These are phyloP conservation scores for Mellivora capensis DNA, from an alignment of 2,113 vertebrate genomes.

Conservation along the genomic window DNA sequence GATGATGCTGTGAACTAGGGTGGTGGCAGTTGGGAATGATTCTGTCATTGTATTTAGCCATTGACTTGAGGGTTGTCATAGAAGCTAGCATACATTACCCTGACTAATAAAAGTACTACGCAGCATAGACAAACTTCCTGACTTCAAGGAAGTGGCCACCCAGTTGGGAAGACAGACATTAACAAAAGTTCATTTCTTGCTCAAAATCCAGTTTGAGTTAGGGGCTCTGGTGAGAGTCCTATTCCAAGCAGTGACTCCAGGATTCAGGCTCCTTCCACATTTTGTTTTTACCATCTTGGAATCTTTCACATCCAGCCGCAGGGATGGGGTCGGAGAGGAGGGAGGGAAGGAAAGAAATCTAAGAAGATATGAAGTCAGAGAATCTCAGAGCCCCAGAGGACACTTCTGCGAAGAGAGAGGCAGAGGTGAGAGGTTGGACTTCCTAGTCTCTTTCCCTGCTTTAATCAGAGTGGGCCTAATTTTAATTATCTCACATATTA, in stretches of 20 bases:
- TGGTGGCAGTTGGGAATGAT: not conserved
- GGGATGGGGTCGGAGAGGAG: no score
- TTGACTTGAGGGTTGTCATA: not conserved
- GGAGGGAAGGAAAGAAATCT: not conserved
- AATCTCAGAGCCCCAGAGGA: not conserved
- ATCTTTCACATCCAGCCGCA: not conserved
- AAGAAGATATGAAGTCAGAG: not conserved
- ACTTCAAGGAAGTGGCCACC: not conserved
- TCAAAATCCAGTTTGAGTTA: not conserved
- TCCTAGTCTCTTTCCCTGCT: not conserved
- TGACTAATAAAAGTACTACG: not conserved
- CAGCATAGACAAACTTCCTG: not conserved
- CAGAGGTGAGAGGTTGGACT: accelerated
- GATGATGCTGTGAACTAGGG: no score
- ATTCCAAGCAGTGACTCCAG: not conserved
- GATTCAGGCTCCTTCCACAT: not conserved
- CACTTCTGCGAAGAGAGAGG: not conserved
- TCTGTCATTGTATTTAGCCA: not conserved
- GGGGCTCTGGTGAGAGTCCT: not conserved
- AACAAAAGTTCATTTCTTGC: not conserved
- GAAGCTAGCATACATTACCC: not conserved
- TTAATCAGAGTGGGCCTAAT: not conserved
- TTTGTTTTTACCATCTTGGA: not conserved
- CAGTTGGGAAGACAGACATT: not conserved
- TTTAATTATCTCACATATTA: not conserved